phyloP scores from a whole-genome alignment of 2,797 vertebrate genomes.

The Menidia menidia region DNA sequence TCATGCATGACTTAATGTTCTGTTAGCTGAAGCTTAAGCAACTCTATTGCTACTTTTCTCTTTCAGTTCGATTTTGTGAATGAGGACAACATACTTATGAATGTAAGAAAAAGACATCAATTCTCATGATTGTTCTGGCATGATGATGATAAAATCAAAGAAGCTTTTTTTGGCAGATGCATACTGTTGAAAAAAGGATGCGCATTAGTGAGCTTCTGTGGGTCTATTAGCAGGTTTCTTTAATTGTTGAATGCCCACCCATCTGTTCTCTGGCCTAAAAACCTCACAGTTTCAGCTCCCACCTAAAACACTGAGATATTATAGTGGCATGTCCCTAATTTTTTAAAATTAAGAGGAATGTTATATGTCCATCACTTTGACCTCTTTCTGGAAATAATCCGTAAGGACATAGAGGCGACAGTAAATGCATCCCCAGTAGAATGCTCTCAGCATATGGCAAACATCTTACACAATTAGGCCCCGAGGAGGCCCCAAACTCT shows the following conservation, averaged over 20 bases:
- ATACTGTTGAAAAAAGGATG: not conserved
- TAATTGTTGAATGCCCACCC: not conserved
- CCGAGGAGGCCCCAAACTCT: not conserved
- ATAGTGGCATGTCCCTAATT: not conserved
- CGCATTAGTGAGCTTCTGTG: not conserved
- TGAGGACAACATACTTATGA: too few relatives aligned
- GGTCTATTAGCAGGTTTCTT: not conserved
- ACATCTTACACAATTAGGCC: not conserved
- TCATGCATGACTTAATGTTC: too few relatives aligned
- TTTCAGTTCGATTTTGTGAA: too few relatives aligned
- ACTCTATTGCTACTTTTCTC: not conserved
- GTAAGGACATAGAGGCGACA: not conserved
- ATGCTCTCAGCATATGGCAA: not conserved
- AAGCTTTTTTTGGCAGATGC: too few relatives aligned
- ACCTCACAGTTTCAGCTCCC: not conserved
- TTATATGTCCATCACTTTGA: not conserved
- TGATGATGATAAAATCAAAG: too few relatives aligned
- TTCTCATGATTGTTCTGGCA: too few relatives aligned
- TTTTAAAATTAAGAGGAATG: not conserved
- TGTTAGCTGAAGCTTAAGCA: not conserved
- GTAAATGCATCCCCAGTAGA: not conserved
- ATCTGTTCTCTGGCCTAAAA: conserved; percentile 2
- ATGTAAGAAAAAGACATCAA: too few relatives aligned
- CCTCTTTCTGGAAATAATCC: not conserved
- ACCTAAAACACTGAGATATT: not conserved